Conservation (phyloP, 2,888 invertebrate genomes). For the Oscheius sp. region DNA sequence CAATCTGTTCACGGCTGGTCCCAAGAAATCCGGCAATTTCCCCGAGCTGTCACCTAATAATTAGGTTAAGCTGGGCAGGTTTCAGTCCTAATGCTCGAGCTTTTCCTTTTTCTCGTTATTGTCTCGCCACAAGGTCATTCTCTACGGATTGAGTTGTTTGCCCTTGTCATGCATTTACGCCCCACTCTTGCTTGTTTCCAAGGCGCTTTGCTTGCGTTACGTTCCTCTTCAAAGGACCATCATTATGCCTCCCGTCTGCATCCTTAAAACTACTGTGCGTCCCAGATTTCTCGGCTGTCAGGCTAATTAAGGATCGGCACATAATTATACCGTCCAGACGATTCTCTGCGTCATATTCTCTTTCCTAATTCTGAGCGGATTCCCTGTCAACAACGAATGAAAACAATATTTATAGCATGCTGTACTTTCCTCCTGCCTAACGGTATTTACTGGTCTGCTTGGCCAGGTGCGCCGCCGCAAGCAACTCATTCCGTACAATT, state of each 20-base stretch:
- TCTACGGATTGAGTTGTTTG: constrained; percentile 34
- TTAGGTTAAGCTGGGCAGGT: constrained; percentile 16
- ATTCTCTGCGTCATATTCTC: too few species aligned
- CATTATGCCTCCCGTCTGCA: constrained; percentile 10
- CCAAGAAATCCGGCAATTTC: constrained; percentile 23
- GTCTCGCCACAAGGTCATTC: constrained; percentile 29
- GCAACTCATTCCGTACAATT: too few species aligned
- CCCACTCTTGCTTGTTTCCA: constrained; percentile 15
- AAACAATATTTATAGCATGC: too few species aligned
- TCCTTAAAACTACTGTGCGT: neutral
- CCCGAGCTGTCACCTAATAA: constrained; percentile 8
- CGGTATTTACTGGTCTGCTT: too few species aligned
- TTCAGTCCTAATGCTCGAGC: constrained; percentile 22
- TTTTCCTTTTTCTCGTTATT: constrained; percentile 30
- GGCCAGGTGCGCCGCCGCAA: too few species aligned
- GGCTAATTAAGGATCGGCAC: constrained; percentile 29
- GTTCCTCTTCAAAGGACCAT: constrained; percentile 11
- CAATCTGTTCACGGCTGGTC: constrained; percentile 34
- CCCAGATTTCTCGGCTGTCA: constrained; percentile 1
- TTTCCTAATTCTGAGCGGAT: too few species aligned
- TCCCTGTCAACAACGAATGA: too few species aligned
- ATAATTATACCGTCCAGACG: constrained; percentile 19
- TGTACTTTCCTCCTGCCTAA: too few species aligned
- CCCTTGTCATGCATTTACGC: constrained; percentile 24
- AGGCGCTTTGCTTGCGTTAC: constrained; percentile 7